A percentile compares a stretch with the other conserved stretches of the same genome.
Conservation (phyloP, 2,797 vertebrate species). For the Pangasius krempfi region DNA sequence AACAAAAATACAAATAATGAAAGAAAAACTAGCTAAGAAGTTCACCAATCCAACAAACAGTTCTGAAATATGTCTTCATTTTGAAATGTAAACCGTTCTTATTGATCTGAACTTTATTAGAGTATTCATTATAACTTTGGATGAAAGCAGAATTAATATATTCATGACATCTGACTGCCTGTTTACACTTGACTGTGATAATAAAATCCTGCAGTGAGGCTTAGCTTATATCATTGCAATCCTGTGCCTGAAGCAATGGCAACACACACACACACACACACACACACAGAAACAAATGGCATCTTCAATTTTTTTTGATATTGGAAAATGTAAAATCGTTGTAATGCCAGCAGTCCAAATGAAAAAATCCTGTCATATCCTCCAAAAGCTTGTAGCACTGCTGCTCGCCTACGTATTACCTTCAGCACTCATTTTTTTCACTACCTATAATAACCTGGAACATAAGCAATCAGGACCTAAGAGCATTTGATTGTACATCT, state of each 20-base stretch:
- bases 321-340: constrained; percentile 64
- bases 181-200: constrained; percentile 41
- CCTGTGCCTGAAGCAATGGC: constrained; percentile 35
- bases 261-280: not conserved
- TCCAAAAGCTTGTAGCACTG: constrained; percentile 59
- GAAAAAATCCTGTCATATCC: constrained; percentile 63
- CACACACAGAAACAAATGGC: constrained; percentile 50
- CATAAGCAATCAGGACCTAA: constrained; percentile 96
- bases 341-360: constrained; percentile 66
- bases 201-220: constrained; percentile 39
- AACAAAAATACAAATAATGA: not conserved
- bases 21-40: not conserved
- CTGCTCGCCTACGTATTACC: constrained; percentile 70
- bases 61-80: not conserved
- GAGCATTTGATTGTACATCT: constrained; percentile 99
- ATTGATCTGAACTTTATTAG: constrained; percentile 6
- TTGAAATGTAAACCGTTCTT: not conserved
- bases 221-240: constrained; percentile 47
- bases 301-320: constrained; percentile 53
- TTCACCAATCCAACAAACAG: not conserved
- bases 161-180: constrained; percentile 12
- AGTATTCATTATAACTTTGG: not conserved
- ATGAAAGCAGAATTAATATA: constrained; percentile 20
- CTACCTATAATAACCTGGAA: constrained; percentile 98
- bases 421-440: constrained; percentile 77